Percentiles rank a stretch among this genome's conserved stretches.
Evolutionary conservation across 2,888 invertebrate genomes (phyloP).

Genomic region (Euzetes globulus): DNA sequence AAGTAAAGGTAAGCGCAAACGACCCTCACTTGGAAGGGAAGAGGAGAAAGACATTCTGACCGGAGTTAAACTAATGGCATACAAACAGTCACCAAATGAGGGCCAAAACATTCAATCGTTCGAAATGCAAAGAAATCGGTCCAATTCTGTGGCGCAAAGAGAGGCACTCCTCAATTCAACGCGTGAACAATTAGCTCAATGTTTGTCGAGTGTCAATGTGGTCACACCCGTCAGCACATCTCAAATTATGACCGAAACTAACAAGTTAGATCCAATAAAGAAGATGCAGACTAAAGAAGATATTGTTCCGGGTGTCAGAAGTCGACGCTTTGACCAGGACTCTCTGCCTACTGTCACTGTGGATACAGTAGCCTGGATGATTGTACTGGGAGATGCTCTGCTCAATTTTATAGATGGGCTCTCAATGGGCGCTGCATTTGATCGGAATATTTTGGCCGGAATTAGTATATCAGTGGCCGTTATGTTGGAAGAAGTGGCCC

Average conservation of each 20-base stretch:
- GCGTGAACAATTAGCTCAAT: constrained; percentile 32
- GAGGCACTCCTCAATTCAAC: constrained; percentile 21
- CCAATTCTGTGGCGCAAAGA: neutral
- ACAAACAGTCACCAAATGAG: neutral
- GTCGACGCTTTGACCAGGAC: constrained; percentile 36
- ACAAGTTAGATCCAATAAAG: neutral
- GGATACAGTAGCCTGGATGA: constrained; percentile 39
- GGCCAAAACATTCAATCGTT: neutral
- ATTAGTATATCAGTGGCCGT: constrained; percentile 39
- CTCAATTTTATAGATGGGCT: constrained; percentile 38
- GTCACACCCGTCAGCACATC: neutral
- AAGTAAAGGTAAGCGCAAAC: constrained; percentile 15
- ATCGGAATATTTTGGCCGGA: constrained; percentile 38
- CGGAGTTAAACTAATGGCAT: neutral
- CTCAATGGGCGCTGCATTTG: constrained; percentile 38
- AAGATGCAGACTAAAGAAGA: constrained; percentile 27
- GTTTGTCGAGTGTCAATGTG: constrained; percentile 33
- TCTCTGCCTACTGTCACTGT: constrained; percentile 19
- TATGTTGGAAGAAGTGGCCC: constrained; percentile 38
- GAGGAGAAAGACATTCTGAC: constrained; percentile 18
- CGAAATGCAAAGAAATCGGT: constrained; percentile 17
- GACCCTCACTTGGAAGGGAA: constrained; percentile 20
- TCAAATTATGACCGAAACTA: neutral
- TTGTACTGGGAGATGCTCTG: constrained; percentile 38
- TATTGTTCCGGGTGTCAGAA: constrained; percentile 35